Evolutionary conservation across 2,888 invertebrate species (phyloP).

Genomic region (Scaptomyza parva): DNA sequence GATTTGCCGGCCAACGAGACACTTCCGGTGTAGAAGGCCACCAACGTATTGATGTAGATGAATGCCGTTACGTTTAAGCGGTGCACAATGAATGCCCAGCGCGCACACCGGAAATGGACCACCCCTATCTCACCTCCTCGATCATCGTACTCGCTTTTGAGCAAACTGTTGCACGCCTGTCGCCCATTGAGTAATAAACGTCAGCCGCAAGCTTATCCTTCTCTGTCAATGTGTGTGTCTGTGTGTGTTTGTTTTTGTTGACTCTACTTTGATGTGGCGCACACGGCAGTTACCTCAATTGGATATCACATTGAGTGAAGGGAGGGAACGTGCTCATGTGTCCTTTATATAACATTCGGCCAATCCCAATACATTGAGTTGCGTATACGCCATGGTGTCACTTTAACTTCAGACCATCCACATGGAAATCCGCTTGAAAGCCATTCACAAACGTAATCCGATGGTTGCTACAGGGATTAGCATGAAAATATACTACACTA

Average conservation of each 20-base stretch:
- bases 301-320: slow-evolving; percentile 89
- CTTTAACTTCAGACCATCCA: slow-evolving; percentile 86
- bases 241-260: slow-evolving; percentile 9
- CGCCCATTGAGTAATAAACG: slow-evolving; percentile 55
- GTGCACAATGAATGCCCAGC: slow-evolving; percentile 88
- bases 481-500: slow-evolving; percentile 14
- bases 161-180: slow-evolving; percentile 89
- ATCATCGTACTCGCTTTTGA: slow-evolving; percentile 83
- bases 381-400: slow-evolving; percentile 87
- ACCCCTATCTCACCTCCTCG: slow-evolving; percentile 87
- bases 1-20: slow-evolving; percentile 90
- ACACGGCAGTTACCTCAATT: slow-evolving; percentile 85
- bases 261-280: slow-evolving; percentile 50
- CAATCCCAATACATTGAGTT: slow-evolving; percentile 91
- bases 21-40: slow-evolving; percentile 90
- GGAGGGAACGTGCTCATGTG: slow-evolving; percentile 87
- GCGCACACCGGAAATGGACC: slow-evolving; percentile 90
- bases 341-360: slow-evolving; percentile 89
- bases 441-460: slow-evolving; percentile 91
- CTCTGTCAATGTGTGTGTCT: slow-evolving; percentile 11
- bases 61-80: slow-evolving; percentile 90
- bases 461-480: slow-evolving; percentile 86
- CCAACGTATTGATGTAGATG: slow-evolving; percentile 91
- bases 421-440: slow-evolving; percentile 89
- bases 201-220: slow-evolving; percentile 45